phyloP scores from a whole-genome alignment of 2,888 invertebrate species.

The Emesis russula region DNA sequence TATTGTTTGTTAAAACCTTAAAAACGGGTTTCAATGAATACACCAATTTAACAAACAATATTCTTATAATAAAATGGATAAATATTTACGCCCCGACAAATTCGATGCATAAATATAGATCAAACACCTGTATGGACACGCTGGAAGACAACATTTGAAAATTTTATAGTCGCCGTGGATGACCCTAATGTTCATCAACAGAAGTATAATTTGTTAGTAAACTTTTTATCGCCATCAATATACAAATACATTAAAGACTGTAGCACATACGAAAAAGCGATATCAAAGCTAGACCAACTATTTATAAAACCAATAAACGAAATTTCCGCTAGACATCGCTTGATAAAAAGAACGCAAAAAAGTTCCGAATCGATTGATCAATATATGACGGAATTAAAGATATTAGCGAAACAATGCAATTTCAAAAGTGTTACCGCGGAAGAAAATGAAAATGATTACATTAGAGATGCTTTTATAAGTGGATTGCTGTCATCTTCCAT shows the following conservation, averaged over 20 bases:
- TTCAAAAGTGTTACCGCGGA: too few relatives aligned
- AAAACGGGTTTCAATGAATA: too few relatives aligned
- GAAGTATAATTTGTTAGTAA: background rate
- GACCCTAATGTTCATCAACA: background rate
- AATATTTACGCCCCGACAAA: conserved; percentile 8
- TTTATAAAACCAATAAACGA: too few relatives aligned
- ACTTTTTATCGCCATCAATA: background rate
- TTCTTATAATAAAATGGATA: too few relatives aligned
- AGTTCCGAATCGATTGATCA: background rate
- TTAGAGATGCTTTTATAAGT: too few relatives aligned
- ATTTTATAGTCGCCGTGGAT: too few relatives aligned
- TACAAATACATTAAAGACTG: background rate
- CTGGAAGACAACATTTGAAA: too few relatives aligned
- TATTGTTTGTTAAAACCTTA: too few relatives aligned
- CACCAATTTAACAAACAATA: background rate
- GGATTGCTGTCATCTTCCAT: background rate
- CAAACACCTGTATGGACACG: background rate
- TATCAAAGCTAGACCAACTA: too few relatives aligned
- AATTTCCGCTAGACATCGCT: background rate
- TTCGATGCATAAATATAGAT: background rate
- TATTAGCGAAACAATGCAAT: too few relatives aligned
- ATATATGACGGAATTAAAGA: background rate
- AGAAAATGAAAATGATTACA: too few relatives aligned
- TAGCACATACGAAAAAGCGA: too few relatives aligned
- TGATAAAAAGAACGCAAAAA: background rate